Evolutionary conservation across 1,140 invertebrate species (phyloP).

Genomic region (Cotesia typhae): DNA sequence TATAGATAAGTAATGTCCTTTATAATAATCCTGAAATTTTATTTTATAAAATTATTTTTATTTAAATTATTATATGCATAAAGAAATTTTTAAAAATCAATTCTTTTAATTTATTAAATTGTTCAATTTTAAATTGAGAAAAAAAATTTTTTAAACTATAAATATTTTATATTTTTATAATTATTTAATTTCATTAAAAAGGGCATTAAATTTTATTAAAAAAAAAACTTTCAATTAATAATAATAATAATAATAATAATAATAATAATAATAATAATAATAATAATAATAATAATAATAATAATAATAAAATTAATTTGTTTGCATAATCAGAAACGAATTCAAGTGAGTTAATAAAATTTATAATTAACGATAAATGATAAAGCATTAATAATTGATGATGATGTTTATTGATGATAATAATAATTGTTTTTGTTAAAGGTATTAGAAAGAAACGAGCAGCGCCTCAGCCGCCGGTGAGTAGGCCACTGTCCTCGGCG

Average conservation of each 20-base stretch:
- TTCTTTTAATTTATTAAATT: no score
- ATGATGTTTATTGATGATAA: constrained; percentile 7
- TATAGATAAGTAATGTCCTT: no score
- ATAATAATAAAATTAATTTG: background rate
- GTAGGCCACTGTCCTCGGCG: constrained; percentile 57
- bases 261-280: background rate
- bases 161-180: no score
- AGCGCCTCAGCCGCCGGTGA: constrained; percentile 55
- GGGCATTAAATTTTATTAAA: no score
- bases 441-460: constrained; percentile 60
- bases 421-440: constrained; percentile 39
- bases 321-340: background rate
- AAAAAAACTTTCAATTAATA: background rate
- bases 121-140: no score
- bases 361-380: background rate
- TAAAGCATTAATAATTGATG: background rate
- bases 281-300: background rate
- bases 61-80: no score
- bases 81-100: no score
- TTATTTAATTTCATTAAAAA: no score
- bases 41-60: no score
- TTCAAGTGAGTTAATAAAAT: no score
- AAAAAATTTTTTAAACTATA: no score
- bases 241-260: background rate
- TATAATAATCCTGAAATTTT: no score